A percentile compares a stretch with the other conserved stretches of the same genome.
Evolutionary conservation across 92 coral and sea anemone genomes (phyloP).

Genomic region (Micromussa lordhowensis): DNA sequence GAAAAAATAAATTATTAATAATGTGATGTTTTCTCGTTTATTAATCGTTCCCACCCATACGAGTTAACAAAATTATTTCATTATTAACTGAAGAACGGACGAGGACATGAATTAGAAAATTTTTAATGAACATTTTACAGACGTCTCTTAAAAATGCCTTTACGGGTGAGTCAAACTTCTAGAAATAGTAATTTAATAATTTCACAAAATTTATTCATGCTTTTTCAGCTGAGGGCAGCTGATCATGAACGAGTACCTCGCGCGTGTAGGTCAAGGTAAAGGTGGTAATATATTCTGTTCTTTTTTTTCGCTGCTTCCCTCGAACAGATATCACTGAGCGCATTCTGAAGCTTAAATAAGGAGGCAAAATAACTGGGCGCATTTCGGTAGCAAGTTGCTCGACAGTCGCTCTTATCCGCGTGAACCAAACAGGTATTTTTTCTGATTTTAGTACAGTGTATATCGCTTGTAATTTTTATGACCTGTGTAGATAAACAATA

Average conservation of each 20-base stretch:
- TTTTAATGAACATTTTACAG: background rate
- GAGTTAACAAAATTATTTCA: background rate
- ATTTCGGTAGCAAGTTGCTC: background rate
- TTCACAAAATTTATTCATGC: conserved; percentile 23
- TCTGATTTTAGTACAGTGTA: background rate
- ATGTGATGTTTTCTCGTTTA: conserved; percentile 7
- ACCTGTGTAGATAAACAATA: background rate
- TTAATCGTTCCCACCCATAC: background rate
- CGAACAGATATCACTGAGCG: background rate
- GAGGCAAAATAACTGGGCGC: background rate
- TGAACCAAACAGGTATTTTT: conserved; percentile 11
- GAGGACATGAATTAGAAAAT: background rate
- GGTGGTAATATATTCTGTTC: conserved; percentile 26
- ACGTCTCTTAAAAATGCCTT: background rate
- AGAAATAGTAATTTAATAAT: conserved; percentile 3
- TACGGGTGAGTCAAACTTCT: background rate
- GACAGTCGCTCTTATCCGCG: background rate
- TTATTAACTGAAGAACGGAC: background rate
- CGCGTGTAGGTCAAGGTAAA: conserved; percentile 42
- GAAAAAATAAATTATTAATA: conserved; percentile 20
- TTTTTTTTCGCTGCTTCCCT: background rate
- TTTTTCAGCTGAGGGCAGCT: conserved; percentile 25
- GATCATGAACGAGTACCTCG: background rate
- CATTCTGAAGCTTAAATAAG: conserved; percentile 7
- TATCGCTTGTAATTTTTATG: conserved; percentile 2